Evolutionary conservation across 2,797 vertebrate species (phyloP), one percentile per base, ranked within the genome.

Genomic region (Cyprinodon diabolis): DNA sequence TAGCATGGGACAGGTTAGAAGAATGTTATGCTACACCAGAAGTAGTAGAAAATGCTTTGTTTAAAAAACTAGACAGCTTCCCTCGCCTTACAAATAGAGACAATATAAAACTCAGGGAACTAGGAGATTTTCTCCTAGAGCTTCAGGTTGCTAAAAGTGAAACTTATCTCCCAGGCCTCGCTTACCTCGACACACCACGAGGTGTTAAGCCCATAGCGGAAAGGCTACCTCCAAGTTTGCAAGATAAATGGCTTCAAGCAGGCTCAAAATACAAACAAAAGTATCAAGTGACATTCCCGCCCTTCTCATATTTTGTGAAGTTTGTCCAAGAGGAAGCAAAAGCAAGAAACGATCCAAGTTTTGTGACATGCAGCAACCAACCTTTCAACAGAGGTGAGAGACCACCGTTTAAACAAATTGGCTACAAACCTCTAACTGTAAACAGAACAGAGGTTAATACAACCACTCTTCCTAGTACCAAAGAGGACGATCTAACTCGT

Each of bases 301-400:
- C 58, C 30, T 62, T 62, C 58, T 62, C 58, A 40, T 62, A 40
- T 19, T 62, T 62, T 62, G 58, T 62, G 7, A 62, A 17, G 14
- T 62, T 62, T 62, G 25, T 62, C 14, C 58, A 40, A 19, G 58
- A 62, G 15, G 35, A 62, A 1, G 58, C 58, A 37, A 62, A 62
- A 62, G 58, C 35, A 4, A 62, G 35, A 40, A 62, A 62, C 57
- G 14, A 60, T 37, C 48, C 48, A 47, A 47, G 45, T 47, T 47
- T 55, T 55, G 17, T 19, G 25, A 30, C 40, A 40, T 40, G 40
- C 40, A 40, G 40, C 7, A 40, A 40, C 40, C 40, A 40, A 40
- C 7, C 40, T 40, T 40, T 40, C 4, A 40, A 40, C 40, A 40
- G 40, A 40, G 40, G 40, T 40, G 40, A 40, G 4, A 40, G 40